These are phyloP conservation scores for Drosophila setifemur DNA, from an alignment of 1,140 invertebrate genomes.

Conservation along the genomic window DNA sequence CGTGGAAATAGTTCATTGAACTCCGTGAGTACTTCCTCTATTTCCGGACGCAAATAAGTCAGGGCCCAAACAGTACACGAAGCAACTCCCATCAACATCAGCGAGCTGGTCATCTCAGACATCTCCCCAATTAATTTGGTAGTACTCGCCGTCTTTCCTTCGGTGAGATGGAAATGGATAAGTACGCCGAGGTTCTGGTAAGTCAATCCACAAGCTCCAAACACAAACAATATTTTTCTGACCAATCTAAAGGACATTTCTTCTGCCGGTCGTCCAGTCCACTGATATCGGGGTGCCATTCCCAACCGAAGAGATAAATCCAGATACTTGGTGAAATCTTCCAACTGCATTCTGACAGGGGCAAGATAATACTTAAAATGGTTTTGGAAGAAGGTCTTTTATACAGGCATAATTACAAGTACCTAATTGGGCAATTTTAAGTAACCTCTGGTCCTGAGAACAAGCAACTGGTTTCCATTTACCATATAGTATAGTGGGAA, in stretches of 20 bases:
- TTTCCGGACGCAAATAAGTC: neutral
- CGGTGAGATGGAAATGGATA: neutral
- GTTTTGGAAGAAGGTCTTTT: neutral
- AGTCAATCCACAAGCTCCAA: neutral
- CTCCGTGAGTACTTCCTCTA: neutral
- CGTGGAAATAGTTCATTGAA: neutral
- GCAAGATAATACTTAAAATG: neutral
- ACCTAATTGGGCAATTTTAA: neutral
- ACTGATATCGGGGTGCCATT: neutral
- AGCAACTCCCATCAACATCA: neutral
- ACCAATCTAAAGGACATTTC: too few relatives aligned
- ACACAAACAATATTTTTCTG: neutral
- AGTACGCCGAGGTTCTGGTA: neutral
- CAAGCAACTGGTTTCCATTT: neutral
- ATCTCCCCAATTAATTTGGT: neutral
- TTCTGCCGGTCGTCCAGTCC: neutral
- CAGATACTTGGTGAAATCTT: neutral
- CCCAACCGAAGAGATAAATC: neutral
- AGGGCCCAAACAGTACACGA: neutral
- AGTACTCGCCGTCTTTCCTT: neutral
- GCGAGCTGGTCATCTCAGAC: neutral
- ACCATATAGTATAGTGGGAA: too few relatives aligned
- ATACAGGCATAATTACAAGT: slow-evolving; percentile 10
- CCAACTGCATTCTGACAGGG: neutral
- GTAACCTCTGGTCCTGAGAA: neutral